A percentile compares a stretch with the other conserved stretches of the same genome.
Conservation (phyloP, 2,797 vertebrate species). For the Perodicticus potto region DNA sequence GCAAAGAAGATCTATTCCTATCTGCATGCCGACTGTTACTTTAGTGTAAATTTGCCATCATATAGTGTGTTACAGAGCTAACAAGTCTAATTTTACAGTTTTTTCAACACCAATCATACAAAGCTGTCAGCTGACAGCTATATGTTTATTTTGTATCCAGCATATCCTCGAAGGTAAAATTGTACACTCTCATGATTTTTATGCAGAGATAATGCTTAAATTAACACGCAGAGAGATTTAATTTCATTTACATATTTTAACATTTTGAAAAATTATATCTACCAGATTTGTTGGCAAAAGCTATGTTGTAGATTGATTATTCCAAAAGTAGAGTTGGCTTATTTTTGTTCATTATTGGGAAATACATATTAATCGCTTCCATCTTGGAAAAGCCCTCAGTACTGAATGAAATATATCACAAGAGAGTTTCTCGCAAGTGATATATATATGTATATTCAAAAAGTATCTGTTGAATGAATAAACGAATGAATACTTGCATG, state of each 20-base stretch:
- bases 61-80: conserved; percentile 52
- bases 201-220: conserved; percentile 68
- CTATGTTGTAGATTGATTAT: conserved; percentile 21
- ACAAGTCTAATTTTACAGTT: conserved; percentile 68
- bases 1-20: conserved; percentile 6
- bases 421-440: conserved; percentile 3
- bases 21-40: background rate
- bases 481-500: background rate
- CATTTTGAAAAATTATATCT: conserved; percentile 61
- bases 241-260: conserved; percentile 73
- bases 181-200: conserved; percentile 59
- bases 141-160: conserved; percentile 61
- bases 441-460: background rate
- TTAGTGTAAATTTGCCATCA: conserved; percentile 54
- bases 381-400: background rate
- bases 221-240: conserved; percentile 64
- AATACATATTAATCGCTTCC: conserved; percentile 46
- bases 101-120: conserved; percentile 64
- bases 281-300: conserved; percentile 42
- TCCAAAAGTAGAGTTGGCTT: conserved; percentile 57
- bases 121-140: conserved; percentile 78
- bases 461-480: conserved; percentile 30
- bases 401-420: conserved; percentile 39
- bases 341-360: conserved; percentile 45
- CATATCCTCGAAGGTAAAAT: conserved; percentile 73